These are phyloP conservation scores for Dolomedes plantarius DNA, from an alignment of 2,888 invertebrate species.

Conservation along the genomic window DNA sequence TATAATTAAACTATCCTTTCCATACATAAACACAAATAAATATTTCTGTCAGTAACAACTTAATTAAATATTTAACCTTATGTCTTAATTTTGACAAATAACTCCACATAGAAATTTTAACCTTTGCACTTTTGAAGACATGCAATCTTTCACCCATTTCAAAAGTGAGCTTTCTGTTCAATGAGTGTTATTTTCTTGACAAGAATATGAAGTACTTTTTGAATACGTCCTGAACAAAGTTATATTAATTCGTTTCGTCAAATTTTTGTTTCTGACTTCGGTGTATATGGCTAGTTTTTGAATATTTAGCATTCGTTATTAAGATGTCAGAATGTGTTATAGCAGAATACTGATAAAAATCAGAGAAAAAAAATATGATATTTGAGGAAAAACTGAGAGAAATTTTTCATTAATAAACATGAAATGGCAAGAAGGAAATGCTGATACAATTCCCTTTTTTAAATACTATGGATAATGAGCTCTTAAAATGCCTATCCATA, in stretches of 20 bases:
- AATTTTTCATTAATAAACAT: background rate
- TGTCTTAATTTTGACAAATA: background rate
- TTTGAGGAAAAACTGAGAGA: background rate
- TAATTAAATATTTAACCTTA: background rate
- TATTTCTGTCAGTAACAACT: background rate
- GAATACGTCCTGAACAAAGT: background rate
- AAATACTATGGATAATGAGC: too few species aligned
- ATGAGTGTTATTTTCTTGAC: background rate
- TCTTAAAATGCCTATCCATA: too few species aligned
- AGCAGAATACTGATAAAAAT: background rate
- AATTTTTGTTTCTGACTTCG: background rate
- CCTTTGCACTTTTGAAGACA: background rate
- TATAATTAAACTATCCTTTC: too few species aligned
- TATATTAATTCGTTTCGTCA: background rate
- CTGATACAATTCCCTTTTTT: too few species aligned
- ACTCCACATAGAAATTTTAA: background rate
- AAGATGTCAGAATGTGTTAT: background rate
- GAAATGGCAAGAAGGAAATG: background rate
- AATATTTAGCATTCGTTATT: background rate
- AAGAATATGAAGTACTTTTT: background rate
- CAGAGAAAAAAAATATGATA: background rate
- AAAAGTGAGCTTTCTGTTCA: background rate
- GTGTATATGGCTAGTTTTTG: background rate
- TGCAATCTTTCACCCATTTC: background rate
- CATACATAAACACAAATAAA: too few species aligned